phyloP scores from a whole-genome alignment of 2,113 vertebrate genomes.

The Serranochromis macrocephalus region DNA sequence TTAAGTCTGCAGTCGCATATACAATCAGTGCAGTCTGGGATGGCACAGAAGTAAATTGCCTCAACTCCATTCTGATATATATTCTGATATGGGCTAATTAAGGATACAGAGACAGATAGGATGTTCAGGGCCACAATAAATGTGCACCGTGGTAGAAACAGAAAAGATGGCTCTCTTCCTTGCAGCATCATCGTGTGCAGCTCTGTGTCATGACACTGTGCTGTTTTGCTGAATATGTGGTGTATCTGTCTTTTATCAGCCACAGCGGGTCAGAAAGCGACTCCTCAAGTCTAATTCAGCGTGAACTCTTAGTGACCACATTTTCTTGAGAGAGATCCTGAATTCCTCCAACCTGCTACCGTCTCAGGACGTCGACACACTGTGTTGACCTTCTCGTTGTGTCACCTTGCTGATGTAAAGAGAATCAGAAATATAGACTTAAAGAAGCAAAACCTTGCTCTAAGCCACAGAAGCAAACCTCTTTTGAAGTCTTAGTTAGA shows the following conservation, averaged over 20 bases:
- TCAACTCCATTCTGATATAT: neutral
- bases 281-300: neutral
- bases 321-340: neutral
- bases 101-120: neutral
- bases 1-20: conserved; percentile 1
- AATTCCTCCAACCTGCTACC: neutral
- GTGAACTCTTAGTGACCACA: neutral
- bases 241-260: neutral
- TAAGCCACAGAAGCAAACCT: neutral
- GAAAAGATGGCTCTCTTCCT: neutral
- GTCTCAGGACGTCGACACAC: neutral
- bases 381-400: neutral
- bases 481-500: neutral
- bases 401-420: neutral
- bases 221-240: neutral
- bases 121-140: neutral
- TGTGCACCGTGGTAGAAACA: neutral
- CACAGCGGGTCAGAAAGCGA: neutral
- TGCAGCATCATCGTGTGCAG: neutral
- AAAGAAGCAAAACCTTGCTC: neutral
- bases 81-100: neutral
- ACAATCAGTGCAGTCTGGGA: neutral
- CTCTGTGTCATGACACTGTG: neutral
- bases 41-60: neutral
- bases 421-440: neutral